These are phyloP conservation scores for Zophobas morio DNA, from an alignment of 1,140 invertebrate species.

Conservation along the genomic window DNA sequence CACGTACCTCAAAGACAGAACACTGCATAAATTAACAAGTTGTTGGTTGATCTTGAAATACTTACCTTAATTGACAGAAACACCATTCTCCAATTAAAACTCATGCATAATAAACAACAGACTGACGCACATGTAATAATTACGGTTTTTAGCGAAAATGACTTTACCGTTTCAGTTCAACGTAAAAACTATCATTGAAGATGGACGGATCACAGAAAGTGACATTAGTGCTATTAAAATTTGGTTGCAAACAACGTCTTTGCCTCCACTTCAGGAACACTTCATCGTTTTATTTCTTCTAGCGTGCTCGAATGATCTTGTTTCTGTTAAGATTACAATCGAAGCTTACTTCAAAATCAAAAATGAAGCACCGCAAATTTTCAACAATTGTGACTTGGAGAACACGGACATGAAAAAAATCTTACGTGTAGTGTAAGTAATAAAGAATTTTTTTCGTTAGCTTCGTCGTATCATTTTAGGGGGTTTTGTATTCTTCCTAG, in stretches of 20 bases:
- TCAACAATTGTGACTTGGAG: slow-evolving; percentile 68
- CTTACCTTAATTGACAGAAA: too few relatives aligned
- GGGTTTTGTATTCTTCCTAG: slow-evolving; percentile 67
- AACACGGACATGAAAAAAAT: slow-evolving; percentile 47
- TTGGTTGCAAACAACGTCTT: background rate
- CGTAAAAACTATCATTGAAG: background rate
- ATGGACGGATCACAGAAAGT: background rate
- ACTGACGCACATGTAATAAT: too few relatives aligned
- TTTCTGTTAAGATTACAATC: slow-evolving; percentile 72
- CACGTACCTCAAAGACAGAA: too few relatives aligned
- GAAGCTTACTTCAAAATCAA: slow-evolving; percentile 72
- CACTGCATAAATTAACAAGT: too few relatives aligned
- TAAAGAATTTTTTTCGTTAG: background rate
- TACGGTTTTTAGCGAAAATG: too few relatives aligned
- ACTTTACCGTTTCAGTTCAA: too few relatives aligned
- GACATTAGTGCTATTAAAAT: background rate
- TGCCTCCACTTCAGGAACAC: slow-evolving; percentile 49
- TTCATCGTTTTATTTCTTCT: slow-evolving; percentile 73
- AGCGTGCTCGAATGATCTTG: slow-evolving; percentile 71
- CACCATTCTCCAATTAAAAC: too few relatives aligned
- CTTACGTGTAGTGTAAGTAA: slow-evolving; percentile 57
- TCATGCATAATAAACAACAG: too few relatives aligned
- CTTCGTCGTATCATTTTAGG: background rate
- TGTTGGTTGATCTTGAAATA: too few relatives aligned
- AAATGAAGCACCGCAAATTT: slow-evolving; percentile 72